Evolutionary conservation across 2,888 invertebrate species (phyloP), one percentile per base, ranked within the genome.

Genomic region (Eupithecia subfuscata): DNA sequence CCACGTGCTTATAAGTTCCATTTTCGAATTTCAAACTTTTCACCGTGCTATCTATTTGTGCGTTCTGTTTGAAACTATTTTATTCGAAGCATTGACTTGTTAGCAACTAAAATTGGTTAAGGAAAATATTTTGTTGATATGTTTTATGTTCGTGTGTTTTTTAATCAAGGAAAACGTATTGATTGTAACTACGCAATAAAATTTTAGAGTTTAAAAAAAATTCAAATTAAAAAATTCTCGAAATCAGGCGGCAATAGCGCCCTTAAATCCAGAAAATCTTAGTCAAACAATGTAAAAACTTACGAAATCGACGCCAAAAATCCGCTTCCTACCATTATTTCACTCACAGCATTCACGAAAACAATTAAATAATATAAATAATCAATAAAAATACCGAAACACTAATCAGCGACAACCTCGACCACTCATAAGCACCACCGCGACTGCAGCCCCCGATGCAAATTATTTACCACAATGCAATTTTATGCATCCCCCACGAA

Each of bases 1-100:
- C 90, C 94, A 94, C 93, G 93, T 95, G 94, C 94, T 95, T 84
- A 94, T 94, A 92, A 95, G 94, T 94, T 94, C 91, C 91, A 83
- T 78, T 75, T 82, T 82, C 80, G 79, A 85, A 88, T 85, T 86
- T 81, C 87, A 93, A 93, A 91, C 93, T 93, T 92, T 56, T 90
- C 84, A 82, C 88, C 37, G 34, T 68, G 63, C 43, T 71, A 34
- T 40, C 37, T 37, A 7, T 37, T 37, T 7, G 37, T 37, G 37
- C 37, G 37, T 37, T 69, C 71, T 72, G 69, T 63, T 68, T 76
- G 60, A n/a, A 52, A 75, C 72, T 25, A 68, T 77, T 75, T 75
- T 73, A 74, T 74, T 34, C 14, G 25, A 2, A 11, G 14, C 25
- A 43, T n/a, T 43, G 30, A 43, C 56, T 30, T 60, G 52, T 22